Evolutionary conservation across 2,113 vertebrate genomes (phyloP).

Genomic region (Amblyornis subalaris): DNA sequence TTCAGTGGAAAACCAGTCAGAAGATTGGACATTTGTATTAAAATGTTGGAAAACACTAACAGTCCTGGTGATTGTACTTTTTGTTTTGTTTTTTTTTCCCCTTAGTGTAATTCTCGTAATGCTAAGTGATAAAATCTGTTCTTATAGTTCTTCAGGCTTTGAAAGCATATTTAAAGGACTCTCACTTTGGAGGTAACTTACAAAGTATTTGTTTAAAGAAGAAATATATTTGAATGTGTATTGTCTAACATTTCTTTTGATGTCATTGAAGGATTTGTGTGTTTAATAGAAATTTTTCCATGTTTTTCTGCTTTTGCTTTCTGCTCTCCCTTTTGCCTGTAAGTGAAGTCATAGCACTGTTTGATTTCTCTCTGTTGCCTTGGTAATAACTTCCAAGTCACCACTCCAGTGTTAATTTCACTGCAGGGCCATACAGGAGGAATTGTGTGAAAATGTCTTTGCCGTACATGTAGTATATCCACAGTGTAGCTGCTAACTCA

Average conservation of each 20-base stretch:
- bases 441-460: neutral
- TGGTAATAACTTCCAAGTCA: slow-evolving; percentile 30
- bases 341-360: neutral
- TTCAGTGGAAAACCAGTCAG: neutral
- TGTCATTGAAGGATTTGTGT: neutral
- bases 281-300: neutral
- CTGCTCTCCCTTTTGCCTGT: neutral
- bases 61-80: neutral
- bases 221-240: neutral
- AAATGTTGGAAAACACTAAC: neutral
- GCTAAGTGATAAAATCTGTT: neutral
- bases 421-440: neutral
- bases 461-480: neutral
- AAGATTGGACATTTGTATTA: neutral
- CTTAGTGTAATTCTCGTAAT: neutral
- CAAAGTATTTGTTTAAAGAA: neutral
- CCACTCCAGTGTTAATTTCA: neutral
- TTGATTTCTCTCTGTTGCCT: slow-evolving; percentile 45
- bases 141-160: neutral
- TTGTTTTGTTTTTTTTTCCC: neutral
- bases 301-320: neutral
- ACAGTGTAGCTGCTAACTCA: neutral
- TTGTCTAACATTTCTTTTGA: neutral
- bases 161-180: neutral
- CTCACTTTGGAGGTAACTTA: neutral